A percentile compares a stretch with the other conserved stretches of the same genome.
These are phyloP conservation scores for Drepana falcataria DNA, from an alignment of 2,888 invertebrate genomes.

Conservation along the genomic window DNA sequence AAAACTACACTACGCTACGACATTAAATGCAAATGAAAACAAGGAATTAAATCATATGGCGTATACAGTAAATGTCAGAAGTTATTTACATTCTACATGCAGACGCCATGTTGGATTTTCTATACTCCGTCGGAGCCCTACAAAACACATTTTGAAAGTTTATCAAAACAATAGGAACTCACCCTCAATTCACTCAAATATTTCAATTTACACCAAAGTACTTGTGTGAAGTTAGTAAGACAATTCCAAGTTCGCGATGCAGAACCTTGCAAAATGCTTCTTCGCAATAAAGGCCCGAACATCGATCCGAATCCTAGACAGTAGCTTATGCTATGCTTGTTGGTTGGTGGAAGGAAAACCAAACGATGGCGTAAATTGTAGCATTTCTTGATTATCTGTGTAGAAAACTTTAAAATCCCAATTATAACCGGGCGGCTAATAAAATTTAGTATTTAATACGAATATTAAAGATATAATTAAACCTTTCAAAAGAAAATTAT, in stretches of 20 bases:
- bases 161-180: slow-evolving; percentile 45
- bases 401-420: slow-evolving; percentile 9
- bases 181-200: slow-evolving; percentile 73
- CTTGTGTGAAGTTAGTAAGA: slow-evolving; percentile 79
- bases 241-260: slow-evolving; percentile 85
- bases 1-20: background rate
- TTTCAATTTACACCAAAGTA: slow-evolving; percentile 81
- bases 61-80: slow-evolving; percentile 49
- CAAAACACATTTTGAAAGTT: slow-evolving; percentile 32
- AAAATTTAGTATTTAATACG: background rate
- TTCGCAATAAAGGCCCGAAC: slow-evolving; percentile 82
- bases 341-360: slow-evolving; percentile 52
- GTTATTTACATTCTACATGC: slow-evolving; percentile 74
- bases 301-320: slow-evolving; percentile 81
- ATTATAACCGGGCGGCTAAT: background rate
- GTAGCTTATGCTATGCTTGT: slow-evolving; percentile 38
- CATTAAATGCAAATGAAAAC: background rate
- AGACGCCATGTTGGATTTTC: slow-evolving; percentile 75
- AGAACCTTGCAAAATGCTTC: slow-evolving; percentile 83
- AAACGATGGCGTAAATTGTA: slow-evolving; percentile 43
- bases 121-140: slow-evolving; percentile 62
- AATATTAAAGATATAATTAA: background rate
- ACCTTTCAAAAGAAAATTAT: slow-evolving; percentile 9
- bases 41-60: slow-evolving; percentile 17
- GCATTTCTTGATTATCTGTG: slow-evolving; percentile 29